Evolutionary conservation across 2,797 vertebrate genomes (phyloP).

Genomic region (Oryzias dopingdopingensis): DNA sequence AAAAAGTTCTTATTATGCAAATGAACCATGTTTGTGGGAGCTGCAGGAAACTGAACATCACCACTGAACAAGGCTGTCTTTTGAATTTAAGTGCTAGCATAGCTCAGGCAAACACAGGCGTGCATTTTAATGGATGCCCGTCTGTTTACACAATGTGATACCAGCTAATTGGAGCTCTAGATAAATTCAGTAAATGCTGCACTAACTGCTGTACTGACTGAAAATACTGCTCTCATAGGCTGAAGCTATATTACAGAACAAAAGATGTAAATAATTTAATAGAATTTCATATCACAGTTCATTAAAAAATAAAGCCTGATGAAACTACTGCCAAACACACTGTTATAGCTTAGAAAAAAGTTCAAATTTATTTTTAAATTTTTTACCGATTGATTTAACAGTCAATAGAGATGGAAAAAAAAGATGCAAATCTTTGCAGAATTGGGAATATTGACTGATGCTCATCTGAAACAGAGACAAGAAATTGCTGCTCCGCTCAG

Average conservation of each 20-base stretch:
- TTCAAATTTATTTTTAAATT: slow-evolving; percentile 14
- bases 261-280: slow-evolving; percentile 7
- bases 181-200: slow-evolving; percentile 26
- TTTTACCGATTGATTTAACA: slow-evolving; percentile 23
- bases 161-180: slow-evolving; percentile 33
- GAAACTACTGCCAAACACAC: slow-evolving; percentile 3
- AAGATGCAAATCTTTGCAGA: slow-evolving; percentile 41
- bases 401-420: slow-evolving; percentile 22
- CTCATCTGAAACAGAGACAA: slow-evolving; percentile 55
- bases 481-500: slow-evolving; percentile 51
- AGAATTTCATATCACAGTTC: slow-evolving; percentile 13
- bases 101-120: slow-evolving; percentile 31
- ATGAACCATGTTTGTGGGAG: slow-evolving; percentile 31
- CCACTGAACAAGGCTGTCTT: slow-evolving; percentile 37
- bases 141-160: slow-evolving; percentile 21
- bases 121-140: slow-evolving; percentile 16
- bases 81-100: slow-evolving; percentile 52
- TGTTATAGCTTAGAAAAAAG: slow-evolving; percentile 10
- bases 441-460: slow-evolving; percentile 59
- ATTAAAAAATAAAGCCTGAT: slow-evolving; percentile 16
- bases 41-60: slow-evolving; percentile 35
- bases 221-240: slow-evolving; percentile 27
- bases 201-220: slow-evolving; percentile 16
- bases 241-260: slow-evolving; percentile 13
- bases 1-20: slow-evolving; percentile 32